A percentile compares a stretch with the other conserved stretches of the same genome.
Conservation (phyloP, 2,888 invertebrate species). For the Cephus pulcher region DNA sequence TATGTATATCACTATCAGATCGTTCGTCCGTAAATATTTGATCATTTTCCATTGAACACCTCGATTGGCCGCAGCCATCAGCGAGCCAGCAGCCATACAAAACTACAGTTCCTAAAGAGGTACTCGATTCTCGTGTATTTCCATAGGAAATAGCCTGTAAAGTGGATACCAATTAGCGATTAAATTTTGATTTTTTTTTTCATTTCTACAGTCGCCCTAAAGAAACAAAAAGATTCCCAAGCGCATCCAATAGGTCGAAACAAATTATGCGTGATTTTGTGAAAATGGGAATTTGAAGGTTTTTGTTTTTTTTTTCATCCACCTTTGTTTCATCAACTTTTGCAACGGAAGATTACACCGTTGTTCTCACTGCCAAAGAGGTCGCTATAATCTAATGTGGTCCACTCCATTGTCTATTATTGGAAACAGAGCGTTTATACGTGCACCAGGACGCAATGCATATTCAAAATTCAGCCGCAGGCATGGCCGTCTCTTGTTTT, state of each 20-base stretch:
- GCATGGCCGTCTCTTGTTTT: constrained; percentile 46
- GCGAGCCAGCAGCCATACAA: background rate
- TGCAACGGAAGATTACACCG: constrained; percentile 53
- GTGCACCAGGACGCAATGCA: constrained; percentile 60
- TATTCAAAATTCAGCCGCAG: constrained; percentile 65
- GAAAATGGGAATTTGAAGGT: background rate
- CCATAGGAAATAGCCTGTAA: background rate
- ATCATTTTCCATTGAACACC: constrained; percentile 1
- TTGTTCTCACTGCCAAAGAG: constrained; percentile 43
- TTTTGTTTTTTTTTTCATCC: background rate
- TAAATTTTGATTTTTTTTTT: background rate
- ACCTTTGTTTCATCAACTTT: constrained; percentile 42
- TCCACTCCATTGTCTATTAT: constrained; percentile 51
- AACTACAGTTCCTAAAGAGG: background rate
- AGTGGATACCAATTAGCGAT: background rate
- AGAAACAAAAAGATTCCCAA: background rate
- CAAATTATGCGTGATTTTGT: background rate
- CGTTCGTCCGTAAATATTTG: constrained; percentile 3
- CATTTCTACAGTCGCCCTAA: background rate
- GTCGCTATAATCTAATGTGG: constrained; percentile 55
- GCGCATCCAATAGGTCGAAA: background rate
- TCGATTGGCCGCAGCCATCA: background rate
- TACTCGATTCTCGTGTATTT: background rate
- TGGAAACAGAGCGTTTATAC: constrained; percentile 31
- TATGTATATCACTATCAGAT: background rate